Conservation (phyloP, 2,797 vertebrate genomes). For the Rhinogobio ventralis region DNA sequence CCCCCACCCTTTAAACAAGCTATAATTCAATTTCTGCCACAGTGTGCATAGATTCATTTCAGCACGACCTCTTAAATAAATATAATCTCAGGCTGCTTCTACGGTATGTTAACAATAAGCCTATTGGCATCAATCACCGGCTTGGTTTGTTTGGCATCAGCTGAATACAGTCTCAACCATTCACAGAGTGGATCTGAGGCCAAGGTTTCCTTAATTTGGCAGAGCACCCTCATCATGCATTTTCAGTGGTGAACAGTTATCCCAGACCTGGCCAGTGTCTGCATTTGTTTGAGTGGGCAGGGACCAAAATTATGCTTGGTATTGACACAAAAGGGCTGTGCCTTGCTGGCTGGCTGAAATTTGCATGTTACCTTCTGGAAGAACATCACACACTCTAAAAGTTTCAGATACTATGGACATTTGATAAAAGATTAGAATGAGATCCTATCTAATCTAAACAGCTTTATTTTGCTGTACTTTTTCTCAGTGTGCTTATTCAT, state of each 20-base stretch:
- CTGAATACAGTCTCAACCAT: slow-evolving; percentile 29
- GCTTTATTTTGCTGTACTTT: slow-evolving; percentile 8
- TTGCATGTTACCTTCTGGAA: background rate
- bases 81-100: background rate
- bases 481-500: slow-evolving; percentile 14
- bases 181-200: slow-evolving; percentile 10
- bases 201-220: slow-evolving; percentile 22
- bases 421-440: background rate
- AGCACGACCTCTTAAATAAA: slow-evolving; percentile 16
- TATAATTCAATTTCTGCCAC: background rate
- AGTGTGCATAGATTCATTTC: background rate
- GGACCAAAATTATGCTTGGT: slow-evolving; percentile 17
- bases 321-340: background rate
- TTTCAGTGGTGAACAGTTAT: slow-evolving; percentile 65
- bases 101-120: slow-evolving; percentile 11
- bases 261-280: slow-evolving; percentile 23
- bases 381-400: background rate
- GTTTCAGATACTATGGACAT: background rate
- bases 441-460: background rate
- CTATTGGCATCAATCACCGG: slow-evolving; percentile 65
- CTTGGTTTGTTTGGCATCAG: slow-evolving; percentile 57
- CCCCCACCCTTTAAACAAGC: background rate
- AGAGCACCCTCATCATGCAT: slow-evolving; percentile 61
- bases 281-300: slow-evolving; percentile 26
- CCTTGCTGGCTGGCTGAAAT: background rate